These are phyloP conservation scores for Drosophila bocki DNA, from an alignment of 1,140 invertebrate genomes.

Conservation along the genomic window DNA sequence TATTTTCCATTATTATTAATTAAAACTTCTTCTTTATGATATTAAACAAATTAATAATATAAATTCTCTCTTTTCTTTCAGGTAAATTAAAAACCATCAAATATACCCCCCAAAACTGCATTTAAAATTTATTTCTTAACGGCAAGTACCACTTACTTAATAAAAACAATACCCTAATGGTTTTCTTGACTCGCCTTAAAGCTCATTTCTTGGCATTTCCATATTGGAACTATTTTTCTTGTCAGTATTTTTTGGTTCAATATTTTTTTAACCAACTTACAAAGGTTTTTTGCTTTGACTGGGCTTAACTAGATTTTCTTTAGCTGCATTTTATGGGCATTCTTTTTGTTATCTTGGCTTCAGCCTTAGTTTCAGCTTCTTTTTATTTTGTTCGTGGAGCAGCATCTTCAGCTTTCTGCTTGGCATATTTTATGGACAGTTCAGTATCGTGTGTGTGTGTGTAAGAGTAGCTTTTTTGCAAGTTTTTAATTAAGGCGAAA, in stretches of 20 bases:
- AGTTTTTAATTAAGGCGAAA: conserved; percentile 83
- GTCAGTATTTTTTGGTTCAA: conserved; percentile 4
- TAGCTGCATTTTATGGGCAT: conserved; percentile 67
- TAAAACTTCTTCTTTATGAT: not conserved
- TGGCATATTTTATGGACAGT: conserved; percentile 74
- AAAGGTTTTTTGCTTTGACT: not conserved
- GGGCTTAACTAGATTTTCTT: conserved; percentile 62
- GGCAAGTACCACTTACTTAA: conserved; percentile 1
- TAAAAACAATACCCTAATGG: not conserved
- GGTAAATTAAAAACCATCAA: not conserved
- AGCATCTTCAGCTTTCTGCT: conserved; percentile 48
- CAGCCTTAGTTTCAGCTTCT: conserved; percentile 10
- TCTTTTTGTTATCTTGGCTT: conserved; percentile 25
- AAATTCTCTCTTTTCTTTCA: not conserved
- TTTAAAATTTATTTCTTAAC: not conserved
- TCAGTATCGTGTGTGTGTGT: conserved; percentile 25
- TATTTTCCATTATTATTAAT: not conserved
- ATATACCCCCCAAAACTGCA: too few relatives aligned
- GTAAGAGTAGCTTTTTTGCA: conserved; percentile 54
- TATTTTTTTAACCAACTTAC: conserved; percentile 8
- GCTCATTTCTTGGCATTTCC: conserved; percentile 3
- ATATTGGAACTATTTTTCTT: conserved; percentile 30
- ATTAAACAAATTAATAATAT: not conserved
- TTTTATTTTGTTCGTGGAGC: conserved; percentile 19
- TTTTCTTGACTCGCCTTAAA: not conserved